phyloP scores from a whole-genome alignment of 2,113 vertebrate species.

The Phocoena sinus region DNA sequence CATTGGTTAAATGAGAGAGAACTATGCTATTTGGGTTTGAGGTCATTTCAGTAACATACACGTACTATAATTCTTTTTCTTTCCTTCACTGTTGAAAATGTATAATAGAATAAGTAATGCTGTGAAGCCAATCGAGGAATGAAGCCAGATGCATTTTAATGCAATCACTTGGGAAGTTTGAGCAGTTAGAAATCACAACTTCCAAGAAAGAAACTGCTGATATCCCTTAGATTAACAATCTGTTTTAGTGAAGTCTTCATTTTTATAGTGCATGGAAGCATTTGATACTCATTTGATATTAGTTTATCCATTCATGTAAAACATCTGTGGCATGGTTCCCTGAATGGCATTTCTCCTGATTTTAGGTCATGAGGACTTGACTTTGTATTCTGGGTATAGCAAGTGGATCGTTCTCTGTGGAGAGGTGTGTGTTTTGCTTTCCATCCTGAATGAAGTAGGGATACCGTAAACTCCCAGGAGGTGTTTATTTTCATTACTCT shows the following conservation, averaged over 20 bases:
- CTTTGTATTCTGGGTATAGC: not conserved
- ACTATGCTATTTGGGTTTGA: conserved; percentile 43
- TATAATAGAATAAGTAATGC: conserved; percentile 47
- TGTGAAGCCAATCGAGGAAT: conserved; percentile 32
- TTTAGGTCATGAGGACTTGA: not conserved
- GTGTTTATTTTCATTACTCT: not conserved
- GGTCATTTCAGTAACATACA: conserved; percentile 47
- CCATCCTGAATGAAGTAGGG: not conserved
- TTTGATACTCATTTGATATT: not conserved
- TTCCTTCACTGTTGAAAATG: not conserved
- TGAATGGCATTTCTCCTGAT: not conserved
- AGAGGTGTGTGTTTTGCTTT: not conserved
- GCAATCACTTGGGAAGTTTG: conserved; percentile 33
- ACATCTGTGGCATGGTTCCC: not conserved
- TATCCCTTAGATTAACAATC: not conserved
- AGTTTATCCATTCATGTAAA: conserved; percentile 7
- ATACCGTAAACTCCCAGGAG: not conserved
- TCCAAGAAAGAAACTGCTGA: conserved; percentile 7
- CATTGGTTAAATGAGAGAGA: conserved; percentile 50
- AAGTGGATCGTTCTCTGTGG: not conserved
- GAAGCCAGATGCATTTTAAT: conserved; percentile 20
- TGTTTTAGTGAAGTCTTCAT: conserved; percentile 13
- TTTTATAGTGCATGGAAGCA: not conserved
- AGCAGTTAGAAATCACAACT: conserved; percentile 1
- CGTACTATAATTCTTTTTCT: not conserved